phyloP scores from a whole-genome alignment of 2,888 invertebrate genomes.

The Habrosyne pyritoides region DNA sequence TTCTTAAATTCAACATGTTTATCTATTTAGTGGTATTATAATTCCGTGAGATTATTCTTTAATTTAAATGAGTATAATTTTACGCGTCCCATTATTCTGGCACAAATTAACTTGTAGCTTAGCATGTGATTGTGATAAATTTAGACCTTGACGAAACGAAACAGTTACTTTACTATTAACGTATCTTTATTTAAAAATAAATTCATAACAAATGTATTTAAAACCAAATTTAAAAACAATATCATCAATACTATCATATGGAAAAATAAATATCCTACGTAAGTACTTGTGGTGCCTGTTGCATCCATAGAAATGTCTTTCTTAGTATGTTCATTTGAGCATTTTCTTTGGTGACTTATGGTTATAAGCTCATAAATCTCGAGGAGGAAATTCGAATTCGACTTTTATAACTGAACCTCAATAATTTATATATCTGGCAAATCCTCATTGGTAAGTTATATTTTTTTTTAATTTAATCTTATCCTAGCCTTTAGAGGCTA shows the following conservation, averaged over 20 bases:
- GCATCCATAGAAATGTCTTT: background rate
- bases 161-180: background rate
- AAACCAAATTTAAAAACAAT: background rate
- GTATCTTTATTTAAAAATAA: background rate
- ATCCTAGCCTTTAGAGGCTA: slow-evolving; percentile 20
- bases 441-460: background rate
- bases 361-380: background rate
- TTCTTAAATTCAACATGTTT: background rate
- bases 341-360: background rate
- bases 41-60: background rate
- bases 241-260: background rate
- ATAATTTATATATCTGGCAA: background rate
- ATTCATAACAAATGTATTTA: background rate
- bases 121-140: background rate
- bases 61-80: background rate
- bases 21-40: background rate
- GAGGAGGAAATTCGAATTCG: background rate
- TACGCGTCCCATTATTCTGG: background rate
- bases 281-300: background rate
- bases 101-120: background rate
- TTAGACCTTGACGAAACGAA: background rate
- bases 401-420: background rate
- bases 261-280: background rate
- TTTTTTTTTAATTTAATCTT: background rate
- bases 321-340: background rate